Base-by-base conservation (phyloP, 2,113 vertebrate genomes). In the Nesogale talazaci region DNA sequence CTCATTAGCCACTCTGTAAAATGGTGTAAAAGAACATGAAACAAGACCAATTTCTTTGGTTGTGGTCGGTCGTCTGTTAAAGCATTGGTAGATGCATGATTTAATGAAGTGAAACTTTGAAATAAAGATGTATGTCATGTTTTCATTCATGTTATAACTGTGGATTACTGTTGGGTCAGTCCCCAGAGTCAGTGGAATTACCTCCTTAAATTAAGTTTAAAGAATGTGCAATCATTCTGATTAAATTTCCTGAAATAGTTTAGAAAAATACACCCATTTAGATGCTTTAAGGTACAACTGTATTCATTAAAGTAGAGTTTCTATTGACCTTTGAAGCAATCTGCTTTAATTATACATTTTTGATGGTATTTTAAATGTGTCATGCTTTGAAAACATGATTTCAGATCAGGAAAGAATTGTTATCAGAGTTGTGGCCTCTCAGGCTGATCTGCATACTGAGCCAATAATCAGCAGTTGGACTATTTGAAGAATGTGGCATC, bases 321-420 rank as follows among this genome's bases (percentile, higher is more conserved):
- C 61, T 36, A 1, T 82, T 34, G 16, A 7, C 81, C 38, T 91
- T 84, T 75, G 61, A 93, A 91, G 59, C 31, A 63, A 14, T 84
- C 86, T 87, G 59, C 15, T 19, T 40, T 93, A 56, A 70, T 57
- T 82, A 70, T 29, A n/a, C 19, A 15, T 70, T 94, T 94, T 76
- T 46, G 42, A 17, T 75, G 77, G 75, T 25, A 61, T 89, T 94
- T 89, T 57, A 20, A 79, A 79, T 78, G 61, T 75, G 29, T 75
- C 81, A 36, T 88, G 69, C 34, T 61, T 75, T 57, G 38, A 75
- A 79, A 90, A 57, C 86, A 34, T 52, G 46, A 10, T 52, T 52
- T 52, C 46, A 52, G 46, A 10, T 52, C 46, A 52, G 46, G 46
- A 52, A 52, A 10, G 46, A 52, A 11, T 52, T 52, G 46, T 52